Evolutionary conservation across 1,140 invertebrate species (phyloP).

Genomic region (Chironomus tepperi): DNA sequence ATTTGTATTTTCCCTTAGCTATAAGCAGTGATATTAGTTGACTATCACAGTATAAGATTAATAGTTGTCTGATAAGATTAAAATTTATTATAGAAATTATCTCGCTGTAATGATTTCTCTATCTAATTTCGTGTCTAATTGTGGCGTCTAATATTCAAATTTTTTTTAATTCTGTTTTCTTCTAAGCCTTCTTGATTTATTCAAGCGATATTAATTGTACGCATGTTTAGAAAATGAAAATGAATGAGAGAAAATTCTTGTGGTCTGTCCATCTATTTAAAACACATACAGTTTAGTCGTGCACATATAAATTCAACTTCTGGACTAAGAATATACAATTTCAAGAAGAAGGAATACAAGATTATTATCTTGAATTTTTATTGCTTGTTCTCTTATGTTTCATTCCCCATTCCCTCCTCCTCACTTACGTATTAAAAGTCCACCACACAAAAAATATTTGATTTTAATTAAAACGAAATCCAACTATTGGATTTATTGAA

Average conservation of each 20-base stretch:
- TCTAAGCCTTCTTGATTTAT: neutral
- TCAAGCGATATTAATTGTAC: neutral
- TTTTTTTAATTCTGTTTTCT: neutral
- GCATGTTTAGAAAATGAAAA: too few relatives aligned
- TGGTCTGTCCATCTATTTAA: neutral
- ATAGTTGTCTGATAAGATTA: constrained; percentile 22
- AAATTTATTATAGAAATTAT: constrained; percentile 24
- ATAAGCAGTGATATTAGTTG: too few relatives aligned
- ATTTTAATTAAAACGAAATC: constrained; percentile 22
- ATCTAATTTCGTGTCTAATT: constrained; percentile 23
- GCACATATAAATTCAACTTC: neutral
- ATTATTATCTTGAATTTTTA: constrained; percentile 22
- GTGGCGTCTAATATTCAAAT: constrained; percentile 23
- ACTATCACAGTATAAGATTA: neutral
- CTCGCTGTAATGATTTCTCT: constrained; percentile 21
- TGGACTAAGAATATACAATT: neutral
- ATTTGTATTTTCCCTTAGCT: neutral
- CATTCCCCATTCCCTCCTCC: neutral
- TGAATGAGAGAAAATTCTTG: neutral
- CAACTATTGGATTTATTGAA: neutral
- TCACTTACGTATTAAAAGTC: neutral
- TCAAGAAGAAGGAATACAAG: constrained; percentile 17
- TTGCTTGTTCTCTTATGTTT: constrained; percentile 19
- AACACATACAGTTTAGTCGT: neutral
- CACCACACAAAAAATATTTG: neutral